Percentiles rank a stretch among this genome's conserved stretches.
Conservation (phyloP, 2,113 vertebrate genomes). For the Lepisosteus oculatus region DNA sequence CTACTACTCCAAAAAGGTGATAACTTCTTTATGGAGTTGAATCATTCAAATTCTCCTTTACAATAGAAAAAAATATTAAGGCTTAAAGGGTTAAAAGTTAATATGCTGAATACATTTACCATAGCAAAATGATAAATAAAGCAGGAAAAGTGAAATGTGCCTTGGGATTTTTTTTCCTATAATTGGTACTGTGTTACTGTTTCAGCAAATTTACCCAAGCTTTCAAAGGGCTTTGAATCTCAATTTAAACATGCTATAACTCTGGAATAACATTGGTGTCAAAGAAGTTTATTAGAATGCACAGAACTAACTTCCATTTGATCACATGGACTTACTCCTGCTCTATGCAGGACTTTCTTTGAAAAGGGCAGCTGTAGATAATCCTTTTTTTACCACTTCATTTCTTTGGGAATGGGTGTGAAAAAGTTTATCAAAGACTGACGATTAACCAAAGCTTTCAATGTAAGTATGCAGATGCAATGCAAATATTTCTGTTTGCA, state of each 20-base stretch:
- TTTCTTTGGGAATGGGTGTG: conserved; percentile 1
- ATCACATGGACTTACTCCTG: conserved; percentile 11
- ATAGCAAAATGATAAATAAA: background rate
- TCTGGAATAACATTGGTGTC: background rate
- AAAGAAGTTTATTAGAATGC: background rate
- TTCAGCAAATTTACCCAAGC: conserved; percentile 1
- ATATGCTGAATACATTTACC: too few relatives aligned
- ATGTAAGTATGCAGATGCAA: background rate
- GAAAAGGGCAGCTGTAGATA: conserved; percentile 8
- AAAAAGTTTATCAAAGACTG: conserved; percentile 8
- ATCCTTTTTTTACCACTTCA: conserved; percentile 11
- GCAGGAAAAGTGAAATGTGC: background rate
- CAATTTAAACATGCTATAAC: background rate
- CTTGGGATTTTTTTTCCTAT: background rate
- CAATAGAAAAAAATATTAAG: too few relatives aligned
- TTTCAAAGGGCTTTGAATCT: conserved; percentile 11
- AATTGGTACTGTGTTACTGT: background rate
- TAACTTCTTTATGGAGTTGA: too few relatives aligned
- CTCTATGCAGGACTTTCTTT: conserved; percentile 1
- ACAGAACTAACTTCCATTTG: conserved; percentile 1
- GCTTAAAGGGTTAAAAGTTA: too few relatives aligned
- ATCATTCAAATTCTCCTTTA: too few relatives aligned
- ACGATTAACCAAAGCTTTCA: conserved; percentile 22
- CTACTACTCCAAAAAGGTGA: too few relatives aligned
- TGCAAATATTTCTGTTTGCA: background rate